phyloP scores from a whole-genome alignment of 2,888 invertebrate species.

The Gymnosoma rotundatum region DNA sequence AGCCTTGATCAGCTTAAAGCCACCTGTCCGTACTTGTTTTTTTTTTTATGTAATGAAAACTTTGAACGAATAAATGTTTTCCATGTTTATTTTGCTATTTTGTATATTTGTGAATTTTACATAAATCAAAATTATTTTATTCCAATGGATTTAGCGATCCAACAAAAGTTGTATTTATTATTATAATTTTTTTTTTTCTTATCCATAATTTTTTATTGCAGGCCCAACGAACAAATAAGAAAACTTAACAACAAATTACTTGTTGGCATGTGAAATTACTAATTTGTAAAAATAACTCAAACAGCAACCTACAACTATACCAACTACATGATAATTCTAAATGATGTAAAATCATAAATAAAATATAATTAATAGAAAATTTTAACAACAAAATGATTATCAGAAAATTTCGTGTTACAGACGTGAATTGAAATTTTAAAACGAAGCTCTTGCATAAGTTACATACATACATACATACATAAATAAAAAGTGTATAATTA shows the following conservation, averaged over 20 bases:
- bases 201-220: constrained; percentile 47
- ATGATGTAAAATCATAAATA: constrained; percentile 1
- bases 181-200: constrained; percentile 25
- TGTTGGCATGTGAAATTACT: constrained; percentile 58
- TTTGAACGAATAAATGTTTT: too few species aligned
- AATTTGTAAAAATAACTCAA: constrained; percentile 47
- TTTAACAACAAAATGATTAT: constrained; percentile 66
- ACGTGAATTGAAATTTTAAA: constrained; percentile 44
- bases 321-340: too few species aligned
- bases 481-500: constrained; percentile 12
- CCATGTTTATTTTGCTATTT: too few species aligned
- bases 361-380: constrained; percentile 33
- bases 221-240: constrained; percentile 32
- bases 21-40: too few species aligned
- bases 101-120: too few species aligned
- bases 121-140: not conserved
- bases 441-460: constrained; percentile 34
- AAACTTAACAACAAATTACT: constrained; percentile 52
- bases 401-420: constrained; percentile 32
- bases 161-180: not conserved
- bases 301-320: not conserved
- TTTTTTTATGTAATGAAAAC: too few species aligned
- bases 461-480: not conserved
- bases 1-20: too few species aligned
- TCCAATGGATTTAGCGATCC: not conserved